These are phyloP conservation scores for Phaenicophaeus curvirostris DNA, from an alignment of 2,797 vertebrate genomes.

Conservation along the genomic window DNA sequence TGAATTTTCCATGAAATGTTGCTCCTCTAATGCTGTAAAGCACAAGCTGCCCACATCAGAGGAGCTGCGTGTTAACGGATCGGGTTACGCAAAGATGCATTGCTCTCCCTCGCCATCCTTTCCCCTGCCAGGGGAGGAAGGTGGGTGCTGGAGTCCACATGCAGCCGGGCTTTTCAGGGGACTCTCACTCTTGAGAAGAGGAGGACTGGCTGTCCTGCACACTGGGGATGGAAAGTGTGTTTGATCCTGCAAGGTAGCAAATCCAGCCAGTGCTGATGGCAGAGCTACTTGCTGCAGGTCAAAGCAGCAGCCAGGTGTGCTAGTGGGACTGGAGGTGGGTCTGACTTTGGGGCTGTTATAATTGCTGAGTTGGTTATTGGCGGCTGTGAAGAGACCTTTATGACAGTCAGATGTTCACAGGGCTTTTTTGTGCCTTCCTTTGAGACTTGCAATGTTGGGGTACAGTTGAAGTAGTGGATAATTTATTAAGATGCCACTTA, in stretches of 20 bases:
- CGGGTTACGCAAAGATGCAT: conserved; percentile 79
- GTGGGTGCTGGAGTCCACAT: neutral
- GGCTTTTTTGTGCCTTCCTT: neutral
- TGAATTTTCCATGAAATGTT: conserved; percentile 90
- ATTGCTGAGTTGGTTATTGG: neutral
- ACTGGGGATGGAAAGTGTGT: neutral
- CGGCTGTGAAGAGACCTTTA: neutral
- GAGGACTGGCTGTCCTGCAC: neutral
- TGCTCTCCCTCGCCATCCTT: conserved; percentile 40
- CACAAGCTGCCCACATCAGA: conserved; percentile 85
- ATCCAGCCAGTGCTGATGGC: neutral
- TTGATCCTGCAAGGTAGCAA: neutral
- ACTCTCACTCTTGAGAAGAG: neutral
- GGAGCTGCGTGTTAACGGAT: conserved; percentile 79
- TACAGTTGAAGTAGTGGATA: neutral
- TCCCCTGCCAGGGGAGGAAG: neutral
- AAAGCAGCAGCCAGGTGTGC: neutral
- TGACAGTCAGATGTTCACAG: neutral
- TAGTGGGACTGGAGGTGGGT: neutral
- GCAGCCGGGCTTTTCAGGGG: neutral
- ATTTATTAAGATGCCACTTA: neutral
- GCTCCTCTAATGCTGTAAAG: conserved; percentile 88
- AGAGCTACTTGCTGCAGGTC: neutral
- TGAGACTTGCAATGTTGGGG: neutral
- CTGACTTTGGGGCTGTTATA: neutral